Conservation (phyloP, 2,113 vertebrate species). For the Sinocyclocheilus maitianheensis region DNA sequence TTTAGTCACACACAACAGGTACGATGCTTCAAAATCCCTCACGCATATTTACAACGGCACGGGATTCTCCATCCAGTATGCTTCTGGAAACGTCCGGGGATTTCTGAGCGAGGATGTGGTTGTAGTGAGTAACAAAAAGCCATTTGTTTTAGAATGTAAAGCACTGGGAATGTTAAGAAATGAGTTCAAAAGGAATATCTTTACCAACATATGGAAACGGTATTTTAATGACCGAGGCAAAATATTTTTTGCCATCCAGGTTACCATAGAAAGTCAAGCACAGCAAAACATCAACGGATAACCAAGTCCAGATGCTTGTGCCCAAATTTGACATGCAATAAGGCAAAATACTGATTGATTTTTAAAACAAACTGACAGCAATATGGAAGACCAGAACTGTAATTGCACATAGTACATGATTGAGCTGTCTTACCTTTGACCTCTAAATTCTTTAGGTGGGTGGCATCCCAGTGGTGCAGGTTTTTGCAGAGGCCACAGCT, state of each 20-base stretch:
- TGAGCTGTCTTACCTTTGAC: neutral
- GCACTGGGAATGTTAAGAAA: neutral
- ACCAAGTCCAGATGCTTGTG: neutral
- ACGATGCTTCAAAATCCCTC: slow-evolving; percentile 83
- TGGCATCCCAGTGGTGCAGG: slow-evolving; percentile 88
- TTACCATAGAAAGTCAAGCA: neutral
- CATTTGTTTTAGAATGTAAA: neutral
- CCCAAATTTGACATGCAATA: neutral
- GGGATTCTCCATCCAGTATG: slow-evolving; percentile 87
- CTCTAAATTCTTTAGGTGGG: slow-evolving; percentile 78
- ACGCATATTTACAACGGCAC: slow-evolving; percentile 88
- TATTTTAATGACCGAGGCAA: neutral
- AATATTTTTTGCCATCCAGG: neutral
- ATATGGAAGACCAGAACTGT: too few species aligned
- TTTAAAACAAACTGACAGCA: too few species aligned
- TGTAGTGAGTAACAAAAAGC: slow-evolving; percentile 78
- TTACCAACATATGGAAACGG: neutral
- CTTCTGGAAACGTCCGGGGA: slow-evolving; percentile 84
- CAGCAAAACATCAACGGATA: neutral
- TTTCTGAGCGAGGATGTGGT: slow-evolving; percentile 92
- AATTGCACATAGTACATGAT: too few species aligned
- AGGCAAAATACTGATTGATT: neutral
- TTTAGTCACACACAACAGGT: slow-evolving; percentile 89
- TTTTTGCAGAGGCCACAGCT: slow-evolving; percentile 88
- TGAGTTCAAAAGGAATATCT: neutral